These are phyloP conservation scores for Drosophila ficusphila DNA, from an alignment of 1,140 invertebrate species.

Conservation along the genomic window DNA sequence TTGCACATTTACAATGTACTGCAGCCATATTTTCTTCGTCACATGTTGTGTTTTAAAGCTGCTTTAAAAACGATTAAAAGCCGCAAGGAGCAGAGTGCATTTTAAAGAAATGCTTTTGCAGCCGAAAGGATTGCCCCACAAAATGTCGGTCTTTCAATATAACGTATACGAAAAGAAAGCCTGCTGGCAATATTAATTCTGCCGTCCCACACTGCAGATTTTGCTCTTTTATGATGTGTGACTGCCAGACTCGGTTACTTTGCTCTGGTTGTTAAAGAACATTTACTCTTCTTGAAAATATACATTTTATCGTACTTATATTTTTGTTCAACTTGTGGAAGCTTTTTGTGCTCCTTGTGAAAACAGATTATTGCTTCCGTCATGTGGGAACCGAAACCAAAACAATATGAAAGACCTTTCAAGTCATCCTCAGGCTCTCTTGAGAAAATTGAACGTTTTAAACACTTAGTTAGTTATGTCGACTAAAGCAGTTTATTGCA, in stretches of 20 bases:
- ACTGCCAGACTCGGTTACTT: constrained; percentile 27
- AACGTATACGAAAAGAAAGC: constrained; percentile 56
- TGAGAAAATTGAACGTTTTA: constrained; percentile 28
- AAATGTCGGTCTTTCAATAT: constrained; percentile 51
- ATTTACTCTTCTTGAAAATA: constrained; percentile 56
- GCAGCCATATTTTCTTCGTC: neutral
- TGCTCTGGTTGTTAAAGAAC: constrained; percentile 20
- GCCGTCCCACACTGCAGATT: neutral
- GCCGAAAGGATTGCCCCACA: constrained; percentile 21
- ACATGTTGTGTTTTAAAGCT: constrained; percentile 6
- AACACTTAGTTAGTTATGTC: constrained; percentile 26
- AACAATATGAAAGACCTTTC: constrained; percentile 21
- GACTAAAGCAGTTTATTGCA: constrained; percentile 3
- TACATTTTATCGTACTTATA: constrained; percentile 34
- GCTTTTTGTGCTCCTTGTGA: constrained; percentile 37
- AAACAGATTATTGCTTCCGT: constrained; percentile 73
- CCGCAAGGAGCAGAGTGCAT: constrained; percentile 26
- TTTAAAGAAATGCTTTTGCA: constrained; percentile 58
- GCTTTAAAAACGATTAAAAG: constrained; percentile 32
- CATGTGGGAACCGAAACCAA: constrained; percentile 42
- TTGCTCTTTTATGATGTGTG: constrained; percentile 65
- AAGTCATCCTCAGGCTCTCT: constrained; percentile 15
- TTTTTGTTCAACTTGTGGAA: constrained; percentile 11
- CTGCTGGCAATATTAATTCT: constrained; percentile 67
- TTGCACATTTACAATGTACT: neutral